Conservation (phyloP, 2,888 invertebrate species). For the Mimas tiliae region DNA sequence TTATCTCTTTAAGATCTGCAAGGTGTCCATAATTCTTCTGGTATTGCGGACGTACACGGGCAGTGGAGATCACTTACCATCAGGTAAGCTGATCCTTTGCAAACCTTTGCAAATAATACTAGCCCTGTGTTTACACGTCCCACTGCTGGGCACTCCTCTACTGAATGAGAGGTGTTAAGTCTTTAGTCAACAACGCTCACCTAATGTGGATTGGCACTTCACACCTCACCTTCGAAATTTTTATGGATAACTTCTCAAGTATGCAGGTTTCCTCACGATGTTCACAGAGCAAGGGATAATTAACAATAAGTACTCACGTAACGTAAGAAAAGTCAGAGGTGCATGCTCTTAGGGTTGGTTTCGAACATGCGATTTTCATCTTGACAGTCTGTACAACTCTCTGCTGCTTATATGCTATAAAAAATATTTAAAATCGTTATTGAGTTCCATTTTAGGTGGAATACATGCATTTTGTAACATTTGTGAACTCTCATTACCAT, state of each 20-base stretch:
- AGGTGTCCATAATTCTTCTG: no score
- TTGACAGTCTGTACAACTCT: no score
- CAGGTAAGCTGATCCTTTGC: no score
- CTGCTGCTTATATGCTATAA: no score
- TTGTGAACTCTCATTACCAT: conserved; percentile 75
- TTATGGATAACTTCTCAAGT: background rate
- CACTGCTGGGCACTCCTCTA: no score
- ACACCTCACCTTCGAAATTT: background rate
- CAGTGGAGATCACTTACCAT: no score
- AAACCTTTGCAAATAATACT: no score
- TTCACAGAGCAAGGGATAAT: background rate
- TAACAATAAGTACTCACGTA: background rate
- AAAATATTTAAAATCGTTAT: conserved; percentile 32
- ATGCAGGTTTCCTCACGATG: background rate
- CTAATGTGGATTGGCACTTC: background rate
- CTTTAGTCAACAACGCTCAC: background rate
- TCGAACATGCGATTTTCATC: no score
- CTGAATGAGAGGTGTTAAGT: background rate
- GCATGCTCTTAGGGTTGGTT: no score
- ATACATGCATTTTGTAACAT: conserved; percentile 72
- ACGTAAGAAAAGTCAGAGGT: background rate
- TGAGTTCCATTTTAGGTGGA: conserved; percentile 68
- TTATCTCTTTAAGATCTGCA: no score
- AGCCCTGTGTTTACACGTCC: no score
- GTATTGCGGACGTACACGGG: no score